Conservation (phyloP, 37 sponge, comb jelly and placozoan species). For the Petrosia ficiformis region DNA sequence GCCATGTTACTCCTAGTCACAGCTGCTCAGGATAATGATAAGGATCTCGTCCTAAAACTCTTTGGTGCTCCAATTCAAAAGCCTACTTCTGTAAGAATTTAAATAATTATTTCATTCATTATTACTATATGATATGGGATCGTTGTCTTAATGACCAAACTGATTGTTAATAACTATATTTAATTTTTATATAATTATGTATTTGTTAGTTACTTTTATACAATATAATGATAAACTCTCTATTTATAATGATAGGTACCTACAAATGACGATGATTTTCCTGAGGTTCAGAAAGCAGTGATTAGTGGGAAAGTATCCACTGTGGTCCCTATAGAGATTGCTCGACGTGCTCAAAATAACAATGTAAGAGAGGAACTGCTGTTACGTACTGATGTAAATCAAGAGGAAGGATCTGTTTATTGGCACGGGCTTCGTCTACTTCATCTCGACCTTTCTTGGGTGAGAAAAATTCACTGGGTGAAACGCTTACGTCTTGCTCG, state of each 20-base stretch:
- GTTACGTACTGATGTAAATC: constrained; percentile 72
- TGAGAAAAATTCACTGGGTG: constrained; percentile 75
- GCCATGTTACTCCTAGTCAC: constrained; percentile 62
- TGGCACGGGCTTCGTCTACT: constrained; percentile 79
- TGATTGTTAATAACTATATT: too few relatives aligned
- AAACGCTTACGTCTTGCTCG: constrained; percentile 56
- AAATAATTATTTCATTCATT: too few relatives aligned
- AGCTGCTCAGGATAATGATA: constrained; percentile 50
- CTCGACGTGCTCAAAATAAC: constrained; percentile 29
- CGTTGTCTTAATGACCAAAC: too few relatives aligned
- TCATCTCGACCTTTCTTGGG: constrained; percentile 60
- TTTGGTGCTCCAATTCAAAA: constrained; percentile 33
- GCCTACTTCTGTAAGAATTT: too few relatives aligned
- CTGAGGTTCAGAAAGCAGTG: constrained; percentile 49
- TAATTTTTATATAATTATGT: too few relatives aligned
- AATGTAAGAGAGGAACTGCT: constrained; percentile 68
- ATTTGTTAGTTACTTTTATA: too few relatives aligned
- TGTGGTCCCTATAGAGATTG: constrained; percentile 79
- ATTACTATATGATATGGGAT: too few relatives aligned
- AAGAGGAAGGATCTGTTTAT: constrained; percentile 52
- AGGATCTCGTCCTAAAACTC: constrained; percentile 48
- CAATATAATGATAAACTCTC: background rate
- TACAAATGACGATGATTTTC: constrained; percentile 32
- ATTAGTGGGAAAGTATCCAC: constrained; percentile 54
- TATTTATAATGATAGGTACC: background rate